Evolutionary conservation across 1,140 invertebrate genomes (phyloP), one percentile per base, ranked within the genome.

Genomic region (Ericerus pela): DNA sequence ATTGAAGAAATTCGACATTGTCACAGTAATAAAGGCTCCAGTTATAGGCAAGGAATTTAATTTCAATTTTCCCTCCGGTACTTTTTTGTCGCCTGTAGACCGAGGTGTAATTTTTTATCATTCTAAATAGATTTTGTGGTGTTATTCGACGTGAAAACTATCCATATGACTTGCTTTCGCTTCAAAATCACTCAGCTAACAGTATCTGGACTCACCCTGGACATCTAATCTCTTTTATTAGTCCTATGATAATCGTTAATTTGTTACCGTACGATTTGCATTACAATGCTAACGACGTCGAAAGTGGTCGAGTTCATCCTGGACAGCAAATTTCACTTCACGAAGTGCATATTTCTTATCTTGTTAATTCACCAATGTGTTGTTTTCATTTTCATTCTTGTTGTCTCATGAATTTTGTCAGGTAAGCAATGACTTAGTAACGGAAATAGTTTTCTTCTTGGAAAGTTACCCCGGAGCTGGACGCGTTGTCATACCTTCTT

Each of bases 401-500:
- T n/a, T 33, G 8, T 33, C 31, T 33, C 31, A 33, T 10, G 79
- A 91, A 69, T 70, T 22, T 24, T 47, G 41, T 47, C n/a, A 47
- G 41, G 41, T 47, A 24, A 47, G 20, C 20, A 8, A 84, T 0
- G 79, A 77, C 18, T 75, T 83, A 57, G 70, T 75, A 1, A 67
- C 92, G 3, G 79, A 85, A 62, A 70, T 94, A 28, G 75, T 72
- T 53, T 76, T 94, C 41, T 76, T 79, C 33, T 67, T 92, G 51
- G 90, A 96, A 64, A 88, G 88, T 56, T 94, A 90, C 70, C 77
- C 79, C 14, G 75, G 78, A 20, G 79, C 78, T 18, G 80, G 80
- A 55, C 74, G 73, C 3, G 67, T 85, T 54, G 64, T 57, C 51
- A 67, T 72, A 28, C 61, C 72, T 38, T 68, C 72, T 22, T 69